Evolutionary conservation across 1,140 invertebrate genomes (phyloP), one percentile per base, ranked within the genome.

Genomic region (Cydia amplana): DNA sequence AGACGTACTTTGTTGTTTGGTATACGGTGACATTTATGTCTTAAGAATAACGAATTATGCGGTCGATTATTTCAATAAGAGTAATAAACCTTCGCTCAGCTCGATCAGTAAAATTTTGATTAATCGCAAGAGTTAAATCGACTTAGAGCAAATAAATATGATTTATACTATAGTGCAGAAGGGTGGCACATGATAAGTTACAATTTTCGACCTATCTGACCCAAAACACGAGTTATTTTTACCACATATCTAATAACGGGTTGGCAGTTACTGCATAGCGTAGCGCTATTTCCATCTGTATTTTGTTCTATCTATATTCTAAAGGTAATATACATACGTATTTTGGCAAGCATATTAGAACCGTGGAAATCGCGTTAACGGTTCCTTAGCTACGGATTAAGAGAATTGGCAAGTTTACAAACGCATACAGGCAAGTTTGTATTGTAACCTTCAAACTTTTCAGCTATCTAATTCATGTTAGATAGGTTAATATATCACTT

Each of bases 1-100:
- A 60, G 55, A 60, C 55, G n/a, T 51, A 51, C n/a, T 60, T 60
- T 60, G 55, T 60, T 23, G 12, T 60, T 60, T n/a, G n/a, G n/a
- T n/a, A n/a, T n/a, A n/a, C n/a, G 55, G 18, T 60, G 55, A 60
- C 55, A 60, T 20, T 60, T 10, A 60, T 60, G 20, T 60, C 9
- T 20, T n/a, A 12, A 9, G n/a, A 10, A 51, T 23, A 60, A 23
- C 20, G 20, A 23, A 60, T 20, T n/a, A 12, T 20, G 55, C 2
- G 20, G 55, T 12, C 1, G 10, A 18, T 55, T 18, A 55, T 18
- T 55, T 55, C 16, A 55, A 5, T 55, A 55, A 55, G 32, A 32
- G 32, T 32, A 32, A 32, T 32, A 32, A 32, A 32, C n/a, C n/a
- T n/a, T n/a, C n/a, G n/a, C n/a, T n/a, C n/a, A n/a, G n/a, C n/a